Evolutionary conservation across 2,888 invertebrate species (phyloP), one percentile per base, ranked within the genome.

Genomic region (Colletes collaris): DNA sequence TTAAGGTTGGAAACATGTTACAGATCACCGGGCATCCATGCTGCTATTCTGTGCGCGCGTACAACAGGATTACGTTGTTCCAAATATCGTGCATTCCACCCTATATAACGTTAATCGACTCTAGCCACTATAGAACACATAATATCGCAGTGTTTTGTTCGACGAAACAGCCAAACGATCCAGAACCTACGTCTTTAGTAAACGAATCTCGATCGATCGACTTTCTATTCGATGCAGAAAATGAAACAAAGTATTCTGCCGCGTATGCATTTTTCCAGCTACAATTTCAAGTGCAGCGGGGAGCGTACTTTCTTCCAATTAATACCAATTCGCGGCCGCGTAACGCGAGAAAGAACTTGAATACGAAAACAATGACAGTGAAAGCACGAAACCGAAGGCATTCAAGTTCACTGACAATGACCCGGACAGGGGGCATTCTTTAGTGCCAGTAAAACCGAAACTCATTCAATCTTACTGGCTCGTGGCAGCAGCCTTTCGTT

Each of bases 11-110:
- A 69, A 46, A 83, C 52, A 16, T 37, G 62, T 65, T 19, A 67
- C 77, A 77, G 65, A 74, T 68, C 77, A 70, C 19, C 66, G 81
- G 64, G 60, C 16, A 79, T 79, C 16, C 52, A 62, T 76, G 67
- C 52, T 66, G 68, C 49, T 6, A 55, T 59, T 16, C 50, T 2
- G 49, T 13, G 27, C 53, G 6, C 49, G 27, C n/a, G 8, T 60
- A 16, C 16, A 59, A 52, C 58, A 37, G 40, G 49, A 53, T 58
- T 44, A 50, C 37, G n/a, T 64, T 49, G 64, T 60, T 59, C 19
- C 55, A 27, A 76, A 60, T 65, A 59, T 76, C 64, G 16, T 27
- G 40, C 78, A 46, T 70, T 46, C 40, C 11, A 60, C 62, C 27
- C 35, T n/a, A 16, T 16, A 46, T 44, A 55, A 66, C 55, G 44